Conservation (phyloP, 2,797 vertebrate species). For the Cryptoblepharus egeriae region DNA sequence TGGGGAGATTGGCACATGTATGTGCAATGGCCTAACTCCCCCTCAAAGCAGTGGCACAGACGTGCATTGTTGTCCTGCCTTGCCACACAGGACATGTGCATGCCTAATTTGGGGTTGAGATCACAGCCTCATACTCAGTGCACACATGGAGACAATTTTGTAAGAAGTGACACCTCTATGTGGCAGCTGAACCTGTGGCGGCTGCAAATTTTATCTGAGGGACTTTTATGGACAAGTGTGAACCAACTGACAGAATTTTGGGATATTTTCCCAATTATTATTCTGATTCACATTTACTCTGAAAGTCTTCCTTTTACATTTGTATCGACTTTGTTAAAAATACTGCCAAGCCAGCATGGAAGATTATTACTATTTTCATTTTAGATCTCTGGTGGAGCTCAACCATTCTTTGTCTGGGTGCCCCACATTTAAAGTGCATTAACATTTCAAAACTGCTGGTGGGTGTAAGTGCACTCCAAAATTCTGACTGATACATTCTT, state of each 20-base stretch:
- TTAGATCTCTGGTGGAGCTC: not conserved
- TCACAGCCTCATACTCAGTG: not conserved
- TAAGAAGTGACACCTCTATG: not conserved
- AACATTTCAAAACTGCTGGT: constrained; percentile 22
- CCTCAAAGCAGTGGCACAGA: no score
- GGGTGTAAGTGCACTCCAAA: constrained; percentile 27
- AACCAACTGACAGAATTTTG: not conserved
- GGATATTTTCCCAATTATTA: constrained; percentile 17
- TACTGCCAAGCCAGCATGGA: not conserved
- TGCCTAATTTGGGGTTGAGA: no score
- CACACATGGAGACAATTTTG: not conserved
- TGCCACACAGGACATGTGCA: no score
- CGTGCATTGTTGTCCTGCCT: no score
- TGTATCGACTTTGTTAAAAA: constrained; percentile 28
- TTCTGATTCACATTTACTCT: not conserved
- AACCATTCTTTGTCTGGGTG: not conserved
- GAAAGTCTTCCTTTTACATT: constrained; percentile 13
- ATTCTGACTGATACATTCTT: constrained; percentile 34
- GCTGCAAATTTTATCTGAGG: not conserved
- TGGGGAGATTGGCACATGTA: no score
- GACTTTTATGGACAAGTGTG: not conserved
- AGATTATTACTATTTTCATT: not conserved
- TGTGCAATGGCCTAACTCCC: no score
- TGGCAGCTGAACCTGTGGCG: not conserved
- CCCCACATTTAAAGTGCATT: not conserved